phyloP scores from a whole-genome alignment of 2,797 vertebrate species.

The Smutsia gigantea region DNA sequence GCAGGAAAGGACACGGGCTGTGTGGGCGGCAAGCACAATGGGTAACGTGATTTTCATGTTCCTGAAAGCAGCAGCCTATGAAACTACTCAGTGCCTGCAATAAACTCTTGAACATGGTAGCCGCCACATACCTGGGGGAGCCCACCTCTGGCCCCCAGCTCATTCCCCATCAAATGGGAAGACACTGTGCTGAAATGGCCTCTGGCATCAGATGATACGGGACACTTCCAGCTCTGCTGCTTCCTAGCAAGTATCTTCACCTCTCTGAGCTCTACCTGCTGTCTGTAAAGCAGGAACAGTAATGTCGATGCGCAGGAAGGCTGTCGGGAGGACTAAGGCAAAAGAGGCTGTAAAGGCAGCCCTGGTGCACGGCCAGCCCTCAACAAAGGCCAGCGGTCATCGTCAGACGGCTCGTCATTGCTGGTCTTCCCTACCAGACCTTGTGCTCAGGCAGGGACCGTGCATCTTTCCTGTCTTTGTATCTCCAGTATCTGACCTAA shows the following conservation, averaged over 20 bases:
- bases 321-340: neutral
- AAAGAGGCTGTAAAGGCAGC: neutral
- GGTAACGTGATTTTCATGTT: neutral
- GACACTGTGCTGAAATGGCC: neutral
- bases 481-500: neutral
- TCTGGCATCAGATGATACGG: fast-evolving
- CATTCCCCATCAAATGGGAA: neutral
- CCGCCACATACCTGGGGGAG: neutral
- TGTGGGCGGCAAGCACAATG: neutral
- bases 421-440: neutral
- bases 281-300: neutral
- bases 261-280: neutral
- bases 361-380: fast-evolving
- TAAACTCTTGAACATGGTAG: neutral
- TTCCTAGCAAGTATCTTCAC: neutral
- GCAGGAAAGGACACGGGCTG: neutral
- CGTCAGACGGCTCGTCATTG: neutral
- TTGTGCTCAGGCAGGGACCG: neutral
- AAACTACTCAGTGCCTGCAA: neutral
- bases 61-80: neutral
- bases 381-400: neutral
- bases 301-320: fast-evolving
- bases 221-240: neutral
- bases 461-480: neutral
- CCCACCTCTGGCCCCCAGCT: neutral